phyloP scores from a whole-genome alignment of 2,888 invertebrate species.

The Chalcosyrphus nemorum region DNA sequence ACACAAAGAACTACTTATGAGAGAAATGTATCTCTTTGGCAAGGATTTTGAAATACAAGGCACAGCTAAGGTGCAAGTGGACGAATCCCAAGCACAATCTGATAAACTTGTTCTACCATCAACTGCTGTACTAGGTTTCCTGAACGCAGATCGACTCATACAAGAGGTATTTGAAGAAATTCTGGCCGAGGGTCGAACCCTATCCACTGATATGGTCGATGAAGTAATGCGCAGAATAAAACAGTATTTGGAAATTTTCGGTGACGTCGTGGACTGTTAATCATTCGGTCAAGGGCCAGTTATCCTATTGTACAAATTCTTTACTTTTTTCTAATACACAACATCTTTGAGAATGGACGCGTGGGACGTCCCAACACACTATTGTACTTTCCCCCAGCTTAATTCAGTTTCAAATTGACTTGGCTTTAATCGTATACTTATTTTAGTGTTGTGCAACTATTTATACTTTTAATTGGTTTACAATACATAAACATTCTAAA shows the following conservation, averaged over 20 bases:
- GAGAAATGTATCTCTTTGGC: slow-evolving; percentile 26
- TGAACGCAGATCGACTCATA: not conserved
- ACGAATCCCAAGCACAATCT: not conserved
- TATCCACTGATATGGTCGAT: slow-evolving; percentile 34
- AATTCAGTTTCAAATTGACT: not conserved
- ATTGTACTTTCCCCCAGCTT: not conserved
- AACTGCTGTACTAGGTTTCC: not conserved
- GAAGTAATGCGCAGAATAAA: slow-evolving; percentile 37
- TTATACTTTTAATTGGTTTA: not conserved
- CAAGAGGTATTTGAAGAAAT: slow-evolving; percentile 30
- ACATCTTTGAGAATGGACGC: not conserved
- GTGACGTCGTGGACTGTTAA: slow-evolving; percentile 1
- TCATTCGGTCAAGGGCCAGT: not conserved
- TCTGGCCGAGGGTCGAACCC: slow-evolving; percentile 28
- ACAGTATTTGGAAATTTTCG: slow-evolving; percentile 8
- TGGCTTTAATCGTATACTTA: not conserved
- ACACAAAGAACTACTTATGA: not conserved
- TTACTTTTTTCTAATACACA: not conserved
- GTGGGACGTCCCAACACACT: too few species aligned
- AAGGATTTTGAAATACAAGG: slow-evolving; percentile 26
- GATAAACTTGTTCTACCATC: not conserved
- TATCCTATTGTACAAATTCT: slow-evolving; percentile 6
- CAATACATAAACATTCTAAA: not conserved
- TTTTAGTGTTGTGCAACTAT: not conserved
- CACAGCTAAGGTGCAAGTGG: not conserved